Conservation (phyloP, 2,113 vertebrate genomes). For the Junco hyemalis region DNA sequence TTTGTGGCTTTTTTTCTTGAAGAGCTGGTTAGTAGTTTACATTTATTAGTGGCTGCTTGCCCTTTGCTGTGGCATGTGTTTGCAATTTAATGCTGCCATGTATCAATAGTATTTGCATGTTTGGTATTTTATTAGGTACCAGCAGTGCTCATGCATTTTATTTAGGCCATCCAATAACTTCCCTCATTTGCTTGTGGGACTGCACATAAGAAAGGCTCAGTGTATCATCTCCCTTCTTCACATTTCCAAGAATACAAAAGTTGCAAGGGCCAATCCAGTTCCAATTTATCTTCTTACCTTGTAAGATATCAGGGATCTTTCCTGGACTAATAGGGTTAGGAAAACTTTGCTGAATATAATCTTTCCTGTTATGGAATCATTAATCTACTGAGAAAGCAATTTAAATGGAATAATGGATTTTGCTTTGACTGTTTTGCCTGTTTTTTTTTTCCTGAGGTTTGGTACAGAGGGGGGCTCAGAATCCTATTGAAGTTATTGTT, state of each 20-base stretch:
- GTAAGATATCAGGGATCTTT: neutral
- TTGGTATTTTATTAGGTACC: conserved; percentile 41
- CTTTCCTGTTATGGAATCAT: neutral
- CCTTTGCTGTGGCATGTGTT: neutral
- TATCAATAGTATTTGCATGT: conserved; percentile 30
- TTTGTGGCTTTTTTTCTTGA: conserved; percentile 40
- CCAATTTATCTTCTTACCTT: neutral
- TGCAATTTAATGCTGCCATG: conserved; percentile 43
- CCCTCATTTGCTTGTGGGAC: neutral
- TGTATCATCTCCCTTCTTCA: neutral
- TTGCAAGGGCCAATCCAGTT: neutral
- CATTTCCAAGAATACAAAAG: neutral
- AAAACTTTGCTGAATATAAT: neutral
- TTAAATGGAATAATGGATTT: neutral
- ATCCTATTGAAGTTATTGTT: neutral
- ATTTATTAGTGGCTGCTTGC: conserved; percentile 29
- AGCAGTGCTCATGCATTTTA: conserved; percentile 28
- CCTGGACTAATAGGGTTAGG: neutral
- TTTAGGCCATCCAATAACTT: neutral
- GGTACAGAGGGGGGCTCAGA: neutral
- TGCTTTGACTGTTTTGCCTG: neutral
- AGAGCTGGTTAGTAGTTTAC: conserved; percentile 29
- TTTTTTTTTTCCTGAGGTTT: neutral
- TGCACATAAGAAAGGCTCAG: neutral
- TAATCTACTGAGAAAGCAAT: neutral